Evolutionary conservation across 2,113 vertebrate genomes (phyloP), one percentile per base, ranked within the genome.

Genomic region (Channa argus): DNA sequence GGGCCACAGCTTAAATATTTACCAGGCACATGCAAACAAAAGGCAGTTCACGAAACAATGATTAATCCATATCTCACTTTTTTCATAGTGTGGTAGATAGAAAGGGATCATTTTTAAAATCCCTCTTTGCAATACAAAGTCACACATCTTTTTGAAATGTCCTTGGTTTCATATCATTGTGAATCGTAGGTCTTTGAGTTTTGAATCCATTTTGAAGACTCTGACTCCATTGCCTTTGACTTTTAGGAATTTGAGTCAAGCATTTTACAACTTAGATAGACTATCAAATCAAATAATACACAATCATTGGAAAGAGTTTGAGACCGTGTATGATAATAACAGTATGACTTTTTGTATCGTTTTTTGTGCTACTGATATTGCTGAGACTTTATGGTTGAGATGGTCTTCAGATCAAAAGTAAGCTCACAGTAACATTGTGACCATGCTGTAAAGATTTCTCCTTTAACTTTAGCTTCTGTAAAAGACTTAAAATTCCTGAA

Each of bases 1-100:
- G 83, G 90, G 90, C 88, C 87, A 66, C 10, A 46, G 91, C 91
- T 93, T 92, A 92, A 92, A 94, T 87, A 93, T 93, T 93, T 90
- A 93, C 91, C 86, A 90, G 86, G 67, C 85, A 72, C 86, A 79
- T 60, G 89, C 80, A 91, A 90, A 92, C 89, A 91, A 89, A 90
- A 79, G 63, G 11, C 69, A 15, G 53, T 36, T 66, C 41, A 49
- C 80, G 66, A 61, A 84, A 90, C 71, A 70, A 84, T 69, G 39
- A 79, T 89, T 62, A 65, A 82, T 71, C 76, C 64, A 49, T 36
- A 56, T 84, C 65, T 86, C 47, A 39, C n/a, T 77, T 49, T 64
- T 53, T 24, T 24, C 24, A 24, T 24, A 74, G 63, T 14, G 36
- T 4, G 15, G 8, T 24, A 24, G 24, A 24, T 24, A 24, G 24